These are phyloP conservation scores for Stenichneumon culpator DNA, from an alignment of 2,888 invertebrate species.

Conservation along the genomic window DNA sequence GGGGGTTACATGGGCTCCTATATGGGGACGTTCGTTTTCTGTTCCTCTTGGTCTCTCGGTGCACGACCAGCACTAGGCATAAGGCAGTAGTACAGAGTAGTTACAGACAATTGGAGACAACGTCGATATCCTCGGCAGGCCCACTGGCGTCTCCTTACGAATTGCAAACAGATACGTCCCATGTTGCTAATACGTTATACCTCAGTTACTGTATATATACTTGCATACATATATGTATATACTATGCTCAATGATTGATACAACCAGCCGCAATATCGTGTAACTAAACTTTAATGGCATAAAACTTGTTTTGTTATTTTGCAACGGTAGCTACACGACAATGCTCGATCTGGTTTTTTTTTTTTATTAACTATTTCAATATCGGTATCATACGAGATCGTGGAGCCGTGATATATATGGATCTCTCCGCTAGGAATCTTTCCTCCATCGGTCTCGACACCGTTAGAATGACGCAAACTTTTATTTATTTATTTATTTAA, in stretches of 20 bases:
- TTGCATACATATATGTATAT: slow-evolving; percentile 31
- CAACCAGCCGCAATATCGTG: slow-evolving; percentile 27
- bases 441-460: too few relatives aligned
- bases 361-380: background rate
- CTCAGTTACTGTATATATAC: background rate
- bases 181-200: slow-evolving; percentile 61
- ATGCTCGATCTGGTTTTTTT: slow-evolving; percentile 19
- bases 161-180: slow-evolving; percentile 59
- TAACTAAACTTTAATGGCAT: slow-evolving; percentile 4
- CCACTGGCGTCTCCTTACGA: slow-evolving; percentile 61
- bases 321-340: slow-evolving; percentile 33
- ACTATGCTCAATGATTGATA: slow-evolving; percentile 52
- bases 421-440: background rate
- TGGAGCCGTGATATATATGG: background rate
- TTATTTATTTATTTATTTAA: too few relatives aligned
- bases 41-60: slow-evolving; percentile 39
- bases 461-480: too few relatives aligned
- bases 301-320: slow-evolving; percentile 26
- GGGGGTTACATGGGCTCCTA: slow-evolving; percentile 57
- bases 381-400: background rate
- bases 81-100: slow-evolving; percentile 54
- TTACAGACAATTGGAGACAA: slow-evolving; percentile 66
- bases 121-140: slow-evolving; percentile 51
- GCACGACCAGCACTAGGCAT: slow-evolving; percentile 65
- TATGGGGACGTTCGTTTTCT: slow-evolving; percentile 29